These are phyloP conservation scores for Eulithis testata DNA, from an alignment of 2,888 invertebrate genomes.

Conservation along the genomic window DNA sequence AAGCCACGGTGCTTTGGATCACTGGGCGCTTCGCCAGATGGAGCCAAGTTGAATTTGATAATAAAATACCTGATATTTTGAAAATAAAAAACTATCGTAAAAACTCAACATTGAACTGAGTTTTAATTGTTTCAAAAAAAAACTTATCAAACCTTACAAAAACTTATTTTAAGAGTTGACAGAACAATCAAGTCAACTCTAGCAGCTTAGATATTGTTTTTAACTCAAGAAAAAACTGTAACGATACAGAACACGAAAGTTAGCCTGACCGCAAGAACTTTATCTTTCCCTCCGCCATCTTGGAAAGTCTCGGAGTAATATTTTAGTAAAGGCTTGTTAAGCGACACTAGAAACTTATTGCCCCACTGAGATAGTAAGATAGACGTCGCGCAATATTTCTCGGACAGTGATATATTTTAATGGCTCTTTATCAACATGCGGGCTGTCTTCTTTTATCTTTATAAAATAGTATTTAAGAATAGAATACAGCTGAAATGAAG, in stretches of 20 bases:
- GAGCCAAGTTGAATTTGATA: no score
- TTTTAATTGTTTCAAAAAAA: no score
- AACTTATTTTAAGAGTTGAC: no score
- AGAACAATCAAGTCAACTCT: background rate
- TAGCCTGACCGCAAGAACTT: constrained; percentile 6
- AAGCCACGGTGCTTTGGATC: background rate
- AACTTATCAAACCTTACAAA: no score
- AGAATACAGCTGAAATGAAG: background rate
- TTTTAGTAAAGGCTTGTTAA: constrained; percentile 35
- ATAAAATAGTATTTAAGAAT: constrained; percentile 3
- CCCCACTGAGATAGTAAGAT: constrained; percentile 30
- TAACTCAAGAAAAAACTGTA: background rate
- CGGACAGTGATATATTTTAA: constrained; percentile 27
- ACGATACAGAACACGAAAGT: background rate
- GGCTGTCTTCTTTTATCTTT: constrained; percentile 23
- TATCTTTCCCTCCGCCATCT: constrained; percentile 23
- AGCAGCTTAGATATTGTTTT: background rate
- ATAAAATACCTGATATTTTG: no score
- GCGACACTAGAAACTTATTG: constrained; percentile 35
- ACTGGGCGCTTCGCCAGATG: no score
- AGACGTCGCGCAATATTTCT: constrained; percentile 29
- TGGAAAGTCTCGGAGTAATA: constrained; percentile 29
- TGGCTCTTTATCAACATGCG: constrained; percentile 29
- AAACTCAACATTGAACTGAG: no score
- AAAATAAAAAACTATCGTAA: no score